Evolutionary conservation across 1,140 invertebrate species (phyloP).

Genomic region (Apis mellifera): Amel_HAv3.1 CM009940.2:10826001-10826500

Average conservation of each 20-base stretch:
- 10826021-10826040: no score
- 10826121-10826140: background rate
- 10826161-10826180: constrained; percentile 56
- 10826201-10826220: constrained; percentile 22
- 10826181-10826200: constrained; percentile 48
- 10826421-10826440: constrained; percentile 51
- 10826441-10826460: constrained; percentile 67
- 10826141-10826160: constrained; percentile 9
- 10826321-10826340: constrained; percentile 75
- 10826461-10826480: background rate
- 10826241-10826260: fast-evolving
- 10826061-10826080: background rate
- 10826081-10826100: background rate
- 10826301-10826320: constrained; percentile 74
- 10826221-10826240: background rate
- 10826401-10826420: constrained; percentile 51
- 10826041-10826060: no score
- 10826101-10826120: background rate
- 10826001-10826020: no score
- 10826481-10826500: no score
- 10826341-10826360: constrained; percentile 79
- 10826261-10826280: no score
- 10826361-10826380: constrained; percentile 81
- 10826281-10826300: constrained; percentile 71
- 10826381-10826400: constrained; percentile 73